These are phyloP conservation scores for Drosophila albomicans DNA, from an alignment of 1,140 invertebrate species.

Conservation along the genomic window DNA sequence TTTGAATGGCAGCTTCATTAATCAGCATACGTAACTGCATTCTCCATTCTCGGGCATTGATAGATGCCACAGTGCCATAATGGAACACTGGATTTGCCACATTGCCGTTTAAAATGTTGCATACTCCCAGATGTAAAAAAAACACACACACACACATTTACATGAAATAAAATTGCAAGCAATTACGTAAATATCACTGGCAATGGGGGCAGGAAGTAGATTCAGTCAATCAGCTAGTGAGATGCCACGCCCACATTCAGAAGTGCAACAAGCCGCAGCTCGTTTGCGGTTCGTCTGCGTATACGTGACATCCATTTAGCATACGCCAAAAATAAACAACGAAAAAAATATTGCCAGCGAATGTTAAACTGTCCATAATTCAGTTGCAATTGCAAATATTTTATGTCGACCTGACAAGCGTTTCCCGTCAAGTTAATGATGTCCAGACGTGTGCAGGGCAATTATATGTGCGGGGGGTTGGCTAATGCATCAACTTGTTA, in stretches of 20 bases:
- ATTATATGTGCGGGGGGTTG: conserved; percentile 9
- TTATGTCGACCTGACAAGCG: conserved; percentile 4
- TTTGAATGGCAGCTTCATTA: conserved; percentile 81
- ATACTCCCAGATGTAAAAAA: background rate
- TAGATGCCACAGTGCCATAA: conserved; percentile 19
- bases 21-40: conserved; percentile 59
- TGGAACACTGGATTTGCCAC: conserved; percentile 12
- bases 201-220: conserved; percentile 8
- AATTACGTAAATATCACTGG: conserved; percentile 69
- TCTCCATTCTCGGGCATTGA: conserved; percentile 30
- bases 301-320: conserved; percentile 64
- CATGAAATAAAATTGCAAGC: conserved; percentile 64
- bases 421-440: conserved; percentile 8
- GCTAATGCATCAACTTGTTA: conserved; percentile 16
- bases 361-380: conserved; percentile 42
- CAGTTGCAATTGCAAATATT: conserved; percentile 24
- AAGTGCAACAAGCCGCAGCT: conserved; percentile 66
- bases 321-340: conserved; percentile 15
- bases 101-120: conserved; percentile 5
- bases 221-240: conserved; percentile 26
- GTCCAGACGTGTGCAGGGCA: background rate
- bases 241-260: background rate
- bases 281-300: conserved; percentile 58
- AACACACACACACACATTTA: background rate
- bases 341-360: conserved; percentile 12